Conservation (phyloP, 2,888 invertebrate species). For the Aethes cnicana region DNA sequence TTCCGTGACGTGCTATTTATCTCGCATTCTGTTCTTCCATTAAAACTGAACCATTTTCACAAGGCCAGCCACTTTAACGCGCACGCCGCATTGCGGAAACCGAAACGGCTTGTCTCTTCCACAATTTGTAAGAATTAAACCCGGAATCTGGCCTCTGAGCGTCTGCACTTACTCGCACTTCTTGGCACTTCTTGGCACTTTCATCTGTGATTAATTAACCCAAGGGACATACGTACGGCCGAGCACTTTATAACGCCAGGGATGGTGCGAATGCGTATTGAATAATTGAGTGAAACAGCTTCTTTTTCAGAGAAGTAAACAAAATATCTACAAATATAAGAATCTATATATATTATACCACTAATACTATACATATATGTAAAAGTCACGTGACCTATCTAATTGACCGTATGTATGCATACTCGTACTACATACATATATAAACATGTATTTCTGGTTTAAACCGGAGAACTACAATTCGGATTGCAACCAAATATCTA, state of each 20-base stretch:
- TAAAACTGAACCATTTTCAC: too few species aligned
- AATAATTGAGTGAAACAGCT: neutral
- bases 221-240: slow-evolving; percentile 4
- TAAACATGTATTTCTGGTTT: too few species aligned
- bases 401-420: too few species aligned
- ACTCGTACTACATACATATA: too few species aligned
- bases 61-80: slow-evolving; percentile 3
- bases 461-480: too few species aligned
- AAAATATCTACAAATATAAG: neutral
- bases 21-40: too few species aligned
- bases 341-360: too few species aligned
- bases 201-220: slow-evolving; percentile 26
- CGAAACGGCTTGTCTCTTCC: slow-evolving; percentile 39
- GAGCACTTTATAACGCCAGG: slow-evolving; percentile 12
- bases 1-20: too few species aligned
- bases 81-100: slow-evolving; percentile 46
- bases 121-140: slow-evolving; percentile 48
- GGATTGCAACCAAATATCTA: too few species aligned
- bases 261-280: slow-evolving; percentile 1
- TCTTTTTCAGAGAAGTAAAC: neutral
- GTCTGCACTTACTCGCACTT: slow-evolving; percentile 30
- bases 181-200: slow-evolving; percentile 23
- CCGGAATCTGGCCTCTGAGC: slow-evolving; percentile 32
- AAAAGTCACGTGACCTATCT: too few species aligned
- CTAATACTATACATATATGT: too few species aligned